Evolutionary conservation across 2,888 invertebrate genomes (phyloP).

Genomic region (Rhagophthalmus giganteus): DNA sequence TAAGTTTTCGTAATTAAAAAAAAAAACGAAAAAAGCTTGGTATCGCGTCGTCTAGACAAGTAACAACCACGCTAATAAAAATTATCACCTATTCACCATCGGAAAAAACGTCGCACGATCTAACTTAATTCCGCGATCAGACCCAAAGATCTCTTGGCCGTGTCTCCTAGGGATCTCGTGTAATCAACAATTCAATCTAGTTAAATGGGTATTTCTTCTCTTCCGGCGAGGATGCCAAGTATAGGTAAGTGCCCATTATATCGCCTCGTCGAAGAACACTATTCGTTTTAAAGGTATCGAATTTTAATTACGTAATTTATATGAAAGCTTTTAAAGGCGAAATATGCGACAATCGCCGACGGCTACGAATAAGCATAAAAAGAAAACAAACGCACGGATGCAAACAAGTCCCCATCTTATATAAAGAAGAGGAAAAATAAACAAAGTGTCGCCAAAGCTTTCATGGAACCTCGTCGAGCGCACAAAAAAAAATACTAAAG

Average conservation of each 20-base stretch:
- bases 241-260: too few relatives aligned
- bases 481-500: slow-evolving; percentile 17
- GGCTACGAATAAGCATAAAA: slow-evolving; percentile 20
- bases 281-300: slow-evolving; percentile 33
- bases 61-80: too few relatives aligned
- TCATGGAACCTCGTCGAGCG: slow-evolving; percentile 23
- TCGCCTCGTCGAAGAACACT: too few relatives aligned
- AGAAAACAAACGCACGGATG: slow-evolving; percentile 20
- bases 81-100: too few relatives aligned
- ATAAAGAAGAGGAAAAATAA: slow-evolving; percentile 23
- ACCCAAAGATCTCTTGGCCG: too few relatives aligned
- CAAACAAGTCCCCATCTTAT: slow-evolving; percentile 17
- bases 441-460: slow-evolving; percentile 25
- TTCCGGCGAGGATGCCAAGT: too few relatives aligned
- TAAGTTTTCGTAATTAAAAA: too few relatives aligned
- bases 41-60: too few relatives aligned
- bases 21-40: too few relatives aligned
- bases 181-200: slow-evolving; percentile 22
- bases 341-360: slow-evolving; percentile 17
- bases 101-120: too few relatives aligned
- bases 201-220: slow-evolving; percentile 14
- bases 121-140: too few relatives aligned
- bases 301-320: slow-evolving; percentile 34
- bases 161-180: slow-evolving; percentile 9
- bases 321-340: slow-evolving; percentile 25